These are phyloP conservation scores for Mantis religiosa DNA, from an alignment of 2,888 invertebrate genomes.

Conservation along the genomic window DNA sequence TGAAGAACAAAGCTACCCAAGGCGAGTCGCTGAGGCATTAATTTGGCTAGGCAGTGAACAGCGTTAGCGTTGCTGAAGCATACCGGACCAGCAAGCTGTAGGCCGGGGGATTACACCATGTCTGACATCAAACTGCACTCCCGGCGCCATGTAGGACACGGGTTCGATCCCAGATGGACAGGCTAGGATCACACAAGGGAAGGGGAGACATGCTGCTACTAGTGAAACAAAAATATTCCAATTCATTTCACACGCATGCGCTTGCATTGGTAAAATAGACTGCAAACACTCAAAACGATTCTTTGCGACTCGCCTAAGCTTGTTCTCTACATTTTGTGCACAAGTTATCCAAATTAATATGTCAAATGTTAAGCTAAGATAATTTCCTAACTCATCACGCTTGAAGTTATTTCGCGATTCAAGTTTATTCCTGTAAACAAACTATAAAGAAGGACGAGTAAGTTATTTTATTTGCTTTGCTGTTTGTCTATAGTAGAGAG, in stretches of 20 bases:
- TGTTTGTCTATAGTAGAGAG: too few species aligned
- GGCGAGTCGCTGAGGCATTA: not conserved
- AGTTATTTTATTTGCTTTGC: too few species aligned
- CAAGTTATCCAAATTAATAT: too few species aligned
- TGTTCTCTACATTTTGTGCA: not conserved
- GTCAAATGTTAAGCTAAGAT: too few species aligned
- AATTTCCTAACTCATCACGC: too few species aligned
- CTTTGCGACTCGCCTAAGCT: too few species aligned
- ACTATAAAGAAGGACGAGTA: too few species aligned
- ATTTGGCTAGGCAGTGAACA: not conserved
- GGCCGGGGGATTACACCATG: constrained; percentile 5
- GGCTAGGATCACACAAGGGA: not conserved
- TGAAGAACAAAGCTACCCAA: not conserved
- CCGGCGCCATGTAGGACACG: not conserved
- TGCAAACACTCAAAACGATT: too few species aligned
- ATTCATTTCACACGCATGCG: not conserved
- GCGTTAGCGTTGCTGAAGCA: not conserved
- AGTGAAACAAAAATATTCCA: not conserved
- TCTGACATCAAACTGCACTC: constrained; percentile 5
- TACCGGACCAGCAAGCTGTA: not conserved
- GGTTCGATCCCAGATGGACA: not conserved
- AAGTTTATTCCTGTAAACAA: too few species aligned
- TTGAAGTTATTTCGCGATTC: too few species aligned
- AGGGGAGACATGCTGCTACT: not conserved
- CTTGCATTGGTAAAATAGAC: not conserved